Base-by-base conservation (phyloP, 2,113 vertebrate genomes). In the Pan paniscus region DNA sequence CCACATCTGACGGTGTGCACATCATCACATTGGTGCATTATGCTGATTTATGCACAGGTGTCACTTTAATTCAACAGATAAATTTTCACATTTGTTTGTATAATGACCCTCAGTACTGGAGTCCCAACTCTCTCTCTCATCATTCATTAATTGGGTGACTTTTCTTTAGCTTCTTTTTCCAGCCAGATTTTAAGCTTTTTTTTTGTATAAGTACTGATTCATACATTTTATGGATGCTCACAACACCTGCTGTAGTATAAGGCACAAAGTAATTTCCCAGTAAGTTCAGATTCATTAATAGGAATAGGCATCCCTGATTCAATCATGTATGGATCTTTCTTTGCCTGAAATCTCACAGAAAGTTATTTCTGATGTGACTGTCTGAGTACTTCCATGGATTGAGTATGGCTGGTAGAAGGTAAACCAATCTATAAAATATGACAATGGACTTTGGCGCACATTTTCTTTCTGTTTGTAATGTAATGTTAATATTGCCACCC, bases 1-100 rank as follows among this genome's bases (percentile, higher is more conserved):
- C 0, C 1, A 4, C 10, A 11, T 40, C 13, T n/a, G 64, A 55
- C 0, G 14, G 8, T 48, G 10, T 35, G 23, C 9, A 3, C 9
- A 2, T 30, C 13, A 81, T 64, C 30, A 1, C 8, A 0, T 8
- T 12, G 10, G 22, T 5, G 0, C 18, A 1, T 35, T 20, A 8
- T 9, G 20, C 68, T 9, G 55, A 82, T 50, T 55, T 72, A 9
- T 25, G 73, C 67, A 11, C 17, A 4, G 16, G 48, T 2, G 6
- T 70, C 67, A 90, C 73, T 89, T 72, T 52, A 81, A 68, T 68
- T 61, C 38, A 68, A 67, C 38, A 75, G 61, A n/a, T 7, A 22
- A 20, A 70, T 89, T 70, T 89, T 72, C 81, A 67, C 40, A 27
- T 72, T 40, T 59, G 12, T 13, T 93, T 70, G 23, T 38, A 64